Evolutionary conservation across 2,113 vertebrate genomes (phyloP).

Genomic region (Apodemus sylvaticus): DNA sequence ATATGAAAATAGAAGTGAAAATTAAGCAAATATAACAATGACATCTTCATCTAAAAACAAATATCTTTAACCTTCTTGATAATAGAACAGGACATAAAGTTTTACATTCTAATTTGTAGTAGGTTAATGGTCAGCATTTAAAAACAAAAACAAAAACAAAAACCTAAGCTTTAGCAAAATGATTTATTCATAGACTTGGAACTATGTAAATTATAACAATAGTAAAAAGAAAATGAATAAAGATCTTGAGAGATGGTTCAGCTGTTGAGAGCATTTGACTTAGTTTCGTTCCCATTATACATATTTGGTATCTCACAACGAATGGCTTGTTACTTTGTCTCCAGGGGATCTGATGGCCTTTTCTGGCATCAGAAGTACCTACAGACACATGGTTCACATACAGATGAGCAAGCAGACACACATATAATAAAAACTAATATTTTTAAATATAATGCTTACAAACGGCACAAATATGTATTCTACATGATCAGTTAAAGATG

Average conservation of each 20-base stretch:
- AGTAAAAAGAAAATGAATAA: slow-evolving; percentile 1
- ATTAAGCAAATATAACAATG: not conserved
- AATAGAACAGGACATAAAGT: not conserved
- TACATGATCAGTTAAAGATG: not conserved
- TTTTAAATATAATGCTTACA: slow-evolving; percentile 42
- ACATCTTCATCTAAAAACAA: not conserved
- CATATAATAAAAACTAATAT: not conserved
- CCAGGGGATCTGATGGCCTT: not conserved
- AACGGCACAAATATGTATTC: not conserved
- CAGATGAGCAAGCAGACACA: not conserved
- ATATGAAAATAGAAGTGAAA: not conserved
- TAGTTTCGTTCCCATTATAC: not conserved
- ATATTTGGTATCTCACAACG: not conserved
- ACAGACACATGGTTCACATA: not conserved
- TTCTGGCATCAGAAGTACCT: not conserved
- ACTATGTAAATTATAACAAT: not conserved
- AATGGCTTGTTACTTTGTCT: too few relatives aligned
- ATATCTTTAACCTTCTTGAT: not conserved
- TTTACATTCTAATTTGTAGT: not conserved
- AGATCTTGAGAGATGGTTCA: not conserved
- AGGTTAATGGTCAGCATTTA: not conserved
- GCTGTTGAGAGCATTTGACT: not conserved
- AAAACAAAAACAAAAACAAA: not conserved
- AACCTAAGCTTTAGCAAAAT: not conserved
- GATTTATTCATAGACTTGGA: not conserved